These are phyloP conservation scores for Linepithema humile DNA, from an alignment of 1,140 invertebrate species.

Conservation along the genomic window DNA sequence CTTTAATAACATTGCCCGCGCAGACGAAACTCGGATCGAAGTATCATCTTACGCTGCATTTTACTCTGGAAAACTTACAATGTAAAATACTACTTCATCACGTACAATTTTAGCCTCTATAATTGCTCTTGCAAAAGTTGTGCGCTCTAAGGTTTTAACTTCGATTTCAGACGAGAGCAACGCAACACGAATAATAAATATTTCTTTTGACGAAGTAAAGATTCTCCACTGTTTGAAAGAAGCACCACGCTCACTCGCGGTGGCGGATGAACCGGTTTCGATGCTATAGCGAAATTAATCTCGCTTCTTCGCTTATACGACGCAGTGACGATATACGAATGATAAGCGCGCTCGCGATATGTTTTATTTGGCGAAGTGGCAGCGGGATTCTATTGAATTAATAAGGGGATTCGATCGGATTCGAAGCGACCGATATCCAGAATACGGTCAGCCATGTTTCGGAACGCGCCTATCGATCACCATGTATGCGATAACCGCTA, in stretches of 20 bases:
- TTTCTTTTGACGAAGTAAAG: slow-evolving; percentile 7
- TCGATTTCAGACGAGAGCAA: not conserved
- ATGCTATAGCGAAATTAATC: slow-evolving; percentile 31
- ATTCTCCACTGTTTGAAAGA: not conserved
- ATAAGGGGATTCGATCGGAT: slow-evolving; percentile 59
- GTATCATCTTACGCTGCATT: not conserved
- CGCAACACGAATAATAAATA: slow-evolving; percentile 28
- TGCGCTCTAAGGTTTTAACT: not conserved
- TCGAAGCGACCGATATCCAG: slow-evolving; percentile 35
- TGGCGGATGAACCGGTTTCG: slow-evolving; percentile 22
- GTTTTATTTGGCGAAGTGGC: slow-evolving; percentile 40
- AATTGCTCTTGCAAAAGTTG: not conserved
- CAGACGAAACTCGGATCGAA: not conserved
- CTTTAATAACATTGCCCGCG: slow-evolving; percentile 6
- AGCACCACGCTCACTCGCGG: not conserved
- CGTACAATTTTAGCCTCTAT: not conserved
- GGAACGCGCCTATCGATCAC: slow-evolving; percentile 57
- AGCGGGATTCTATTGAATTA: slow-evolving; percentile 51
- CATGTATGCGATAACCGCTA: slow-evolving; percentile 63
- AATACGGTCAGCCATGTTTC: slow-evolving; percentile 48
- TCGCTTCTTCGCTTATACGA: not conserved
- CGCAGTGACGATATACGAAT: not conserved
- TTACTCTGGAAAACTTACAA: slow-evolving; percentile 10
- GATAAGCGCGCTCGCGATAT: slow-evolving; percentile 28
- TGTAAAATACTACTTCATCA: slow-evolving; percentile 8